phyloP scores from a whole-genome alignment of 2,888 invertebrate genomes.

The Syrphus vitripennis region DNA sequence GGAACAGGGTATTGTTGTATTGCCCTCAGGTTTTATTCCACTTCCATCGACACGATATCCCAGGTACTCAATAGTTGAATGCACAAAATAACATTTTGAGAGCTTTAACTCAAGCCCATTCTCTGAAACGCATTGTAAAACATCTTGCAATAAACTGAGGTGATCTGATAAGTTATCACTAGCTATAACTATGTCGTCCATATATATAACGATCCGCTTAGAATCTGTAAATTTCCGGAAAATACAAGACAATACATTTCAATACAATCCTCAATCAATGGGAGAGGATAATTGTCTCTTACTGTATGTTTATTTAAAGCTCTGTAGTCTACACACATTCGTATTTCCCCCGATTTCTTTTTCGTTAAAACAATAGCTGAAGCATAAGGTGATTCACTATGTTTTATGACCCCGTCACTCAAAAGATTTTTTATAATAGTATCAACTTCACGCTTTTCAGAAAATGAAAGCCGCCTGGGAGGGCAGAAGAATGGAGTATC shows the following conservation, averaged over 20 bases:
- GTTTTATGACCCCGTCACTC: conserved; percentile 34
- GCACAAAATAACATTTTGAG: neutral
- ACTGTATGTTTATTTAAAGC: conserved; percentile 22
- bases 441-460: conserved; percentile 33
- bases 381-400: conserved; percentile 29
- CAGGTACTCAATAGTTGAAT: conserved; percentile 12
- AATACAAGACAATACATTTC: too few species aligned
- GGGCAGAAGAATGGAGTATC: neutral
- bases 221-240: conserved; percentile 17
- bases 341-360: too few species aligned
- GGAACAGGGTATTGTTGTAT: conserved; percentile 25
- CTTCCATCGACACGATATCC: conserved; percentile 11
- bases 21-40: conserved; percentile 14
- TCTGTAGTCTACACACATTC: too few species aligned
- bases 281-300: conserved; percentile 49
- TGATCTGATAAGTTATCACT: conserved; percentile 8
- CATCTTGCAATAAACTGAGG: conserved; percentile 1
- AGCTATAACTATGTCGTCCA: conserved; percentile 48
- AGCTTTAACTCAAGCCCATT: conserved; percentile 1
- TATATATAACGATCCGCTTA: conserved; percentile 35
- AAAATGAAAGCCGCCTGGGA: conserved; percentile 30
- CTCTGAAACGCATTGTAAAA: conserved; percentile 5
- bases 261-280: conserved; percentile 57
- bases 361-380: too few species aligned
- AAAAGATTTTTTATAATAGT: too few species aligned